These are phyloP conservation scores for Mamestra brassicae DNA, from an alignment of 2,888 invertebrate genomes.

Conservation along the genomic window DNA sequence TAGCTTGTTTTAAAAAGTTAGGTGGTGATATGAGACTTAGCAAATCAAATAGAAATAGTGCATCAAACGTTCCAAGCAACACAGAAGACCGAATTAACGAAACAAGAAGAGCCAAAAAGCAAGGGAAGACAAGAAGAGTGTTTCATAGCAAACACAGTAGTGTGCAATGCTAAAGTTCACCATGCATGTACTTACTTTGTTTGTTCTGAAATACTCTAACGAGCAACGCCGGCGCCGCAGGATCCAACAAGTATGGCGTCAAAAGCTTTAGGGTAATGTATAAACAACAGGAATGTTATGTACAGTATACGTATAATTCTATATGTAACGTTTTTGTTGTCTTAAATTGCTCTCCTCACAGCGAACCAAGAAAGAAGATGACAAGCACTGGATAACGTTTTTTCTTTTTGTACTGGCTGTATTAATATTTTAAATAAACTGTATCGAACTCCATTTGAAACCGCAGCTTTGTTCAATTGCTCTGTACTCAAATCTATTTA, in stretches of 20 bases:
- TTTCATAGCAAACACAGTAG: conserved; percentile 90
- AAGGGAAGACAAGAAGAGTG: conserved; percentile 74
- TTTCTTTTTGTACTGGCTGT: neutral
- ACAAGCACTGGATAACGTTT: neutral
- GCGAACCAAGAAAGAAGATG: conserved; percentile 56
- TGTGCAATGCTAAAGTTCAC: conserved; percentile 89
- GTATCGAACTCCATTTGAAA: neutral
- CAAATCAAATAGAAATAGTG: neutral
- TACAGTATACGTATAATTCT: conserved; percentile 90
- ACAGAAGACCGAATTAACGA: conserved; percentile 8
- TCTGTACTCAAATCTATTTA: neutral
- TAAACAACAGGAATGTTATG: conserved; percentile 91
- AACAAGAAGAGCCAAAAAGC: neutral
- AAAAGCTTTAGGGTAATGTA: conserved; percentile 87
- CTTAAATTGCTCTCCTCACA: conserved; percentile 89
- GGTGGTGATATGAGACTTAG: too few relatives aligned
- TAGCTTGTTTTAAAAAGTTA: neutral
- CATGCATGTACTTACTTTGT: conserved; percentile 91
- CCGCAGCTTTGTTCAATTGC: too few relatives aligned
- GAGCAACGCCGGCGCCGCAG: conserved; percentile 58
- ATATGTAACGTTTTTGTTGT: conserved; percentile 92
- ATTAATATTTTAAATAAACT: neutral
- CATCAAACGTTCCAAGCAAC: neutral
- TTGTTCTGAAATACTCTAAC: conserved; percentile 87
- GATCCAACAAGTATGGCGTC: conserved; percentile 26